Percentiles rank a stretch among this genome's conserved stretches.
Evolutionary conservation across 2,888 invertebrate species (phyloP).

Genomic region (Clusia tigrina): DNA sequence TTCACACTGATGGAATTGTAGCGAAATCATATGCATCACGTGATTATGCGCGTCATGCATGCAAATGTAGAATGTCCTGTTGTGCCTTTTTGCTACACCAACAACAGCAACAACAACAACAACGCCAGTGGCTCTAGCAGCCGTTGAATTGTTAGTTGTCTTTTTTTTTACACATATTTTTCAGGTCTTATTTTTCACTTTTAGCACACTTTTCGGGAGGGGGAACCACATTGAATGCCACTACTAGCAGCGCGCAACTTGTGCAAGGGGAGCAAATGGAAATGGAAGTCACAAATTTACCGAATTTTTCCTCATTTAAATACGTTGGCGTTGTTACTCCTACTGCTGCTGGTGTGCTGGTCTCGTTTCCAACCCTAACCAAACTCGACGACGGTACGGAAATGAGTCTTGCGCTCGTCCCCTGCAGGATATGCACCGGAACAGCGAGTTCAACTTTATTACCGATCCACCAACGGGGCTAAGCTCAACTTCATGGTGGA

Average conservation of each 20-base stretch:
- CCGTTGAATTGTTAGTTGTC: slow-evolving; percentile 25
- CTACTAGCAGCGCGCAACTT: not conserved
- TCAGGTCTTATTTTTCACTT: not conserved
- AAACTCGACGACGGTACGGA: no score
- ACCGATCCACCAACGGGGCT: slow-evolving; percentile 27
- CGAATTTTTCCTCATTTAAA: slow-evolving; percentile 51
- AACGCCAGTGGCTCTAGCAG: no score
- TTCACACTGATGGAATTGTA: slow-evolving; percentile 55
- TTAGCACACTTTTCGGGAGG: not conserved
- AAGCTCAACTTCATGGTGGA: slow-evolving; percentile 31
- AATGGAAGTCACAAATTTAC: slow-evolving; percentile 40
- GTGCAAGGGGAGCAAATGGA: not conserved
- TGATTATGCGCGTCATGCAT: slow-evolving; percentile 61
- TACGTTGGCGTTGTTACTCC: slow-evolving; percentile 16
- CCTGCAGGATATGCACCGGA: slow-evolving; percentile 36
- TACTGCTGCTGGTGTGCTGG: not conserved
- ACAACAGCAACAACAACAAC: not conserved
- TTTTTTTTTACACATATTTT: slow-evolving; percentile 13
- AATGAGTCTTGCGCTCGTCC: slow-evolving; percentile 20
- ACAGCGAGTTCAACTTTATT: slow-evolving; percentile 38
- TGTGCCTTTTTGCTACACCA: not conserved
- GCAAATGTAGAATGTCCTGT: slow-evolving; percentile 56
- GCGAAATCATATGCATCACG: slow-evolving; percentile 58
- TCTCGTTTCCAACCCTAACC: not conserved
- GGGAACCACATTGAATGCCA: not conserved